Conservation (phyloP, 2,113 vertebrate species). For the Parotia lawesii region DNA sequence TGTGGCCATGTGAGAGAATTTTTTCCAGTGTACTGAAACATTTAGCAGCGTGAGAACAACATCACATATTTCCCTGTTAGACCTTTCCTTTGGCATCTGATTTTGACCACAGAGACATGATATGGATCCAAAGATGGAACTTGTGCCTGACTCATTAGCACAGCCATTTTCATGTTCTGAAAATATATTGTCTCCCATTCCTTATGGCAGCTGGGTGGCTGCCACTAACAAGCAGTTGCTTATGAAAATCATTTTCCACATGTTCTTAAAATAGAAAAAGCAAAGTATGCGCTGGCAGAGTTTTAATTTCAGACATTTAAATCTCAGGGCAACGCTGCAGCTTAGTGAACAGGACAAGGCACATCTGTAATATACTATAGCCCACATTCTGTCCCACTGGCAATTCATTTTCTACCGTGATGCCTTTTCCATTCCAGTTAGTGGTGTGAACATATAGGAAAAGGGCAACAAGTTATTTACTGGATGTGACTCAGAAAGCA, state of each 20-base stretch:
- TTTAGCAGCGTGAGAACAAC: not conserved
- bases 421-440: not conserved
- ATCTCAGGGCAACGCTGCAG: not conserved
- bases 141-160: not conserved
- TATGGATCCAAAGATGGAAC: not conserved
- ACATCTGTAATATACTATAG: not conserved
- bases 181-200: not conserved
- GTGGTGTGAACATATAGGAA: not conserved
- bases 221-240: slow-evolving; percentile 52
- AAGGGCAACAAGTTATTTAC: not conserved
- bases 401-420: not conserved
- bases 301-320: not conserved
- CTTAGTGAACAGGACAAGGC: not conserved
- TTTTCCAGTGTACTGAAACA: not conserved
- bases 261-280: slow-evolving; percentile 50
- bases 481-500: not conserved
- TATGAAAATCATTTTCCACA: slow-evolving; percentile 27
- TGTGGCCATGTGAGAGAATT: not conserved
- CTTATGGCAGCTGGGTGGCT: slow-evolving; percentile 26
- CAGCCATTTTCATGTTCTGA: not conserved
- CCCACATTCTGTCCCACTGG: not conserved
- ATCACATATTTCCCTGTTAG: not conserved
- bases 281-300: not conserved
- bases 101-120: not conserved
- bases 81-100: not conserved